Percentiles rank a stretch among this genome's conserved stretches.
phyloP scores from a whole-genome alignment of 1,140 invertebrate genomes.

The Hormaphis cornu region DNA sequence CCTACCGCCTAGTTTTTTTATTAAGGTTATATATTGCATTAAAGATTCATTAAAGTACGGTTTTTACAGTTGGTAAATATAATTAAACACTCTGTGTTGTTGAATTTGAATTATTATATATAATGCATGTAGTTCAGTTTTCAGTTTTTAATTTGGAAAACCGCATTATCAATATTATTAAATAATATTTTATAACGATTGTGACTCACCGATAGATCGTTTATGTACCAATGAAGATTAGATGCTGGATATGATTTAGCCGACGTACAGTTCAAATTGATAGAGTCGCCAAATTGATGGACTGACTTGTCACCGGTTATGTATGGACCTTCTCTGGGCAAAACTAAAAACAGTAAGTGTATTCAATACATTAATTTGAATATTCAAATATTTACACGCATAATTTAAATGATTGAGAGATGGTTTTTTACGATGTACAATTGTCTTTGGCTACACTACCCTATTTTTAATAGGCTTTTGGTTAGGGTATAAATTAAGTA shows the following conservation, averaged over 20 bases:
- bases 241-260: slow-evolving; percentile 68
- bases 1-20: too few relatives aligned
- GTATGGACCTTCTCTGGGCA: slow-evolving; percentile 63
- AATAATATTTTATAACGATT: background rate
- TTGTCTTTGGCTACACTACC: background rate
- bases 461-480: background rate
- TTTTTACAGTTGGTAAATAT: too few relatives aligned
- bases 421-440: background rate
- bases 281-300: slow-evolving; percentile 66
- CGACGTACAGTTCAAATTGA: slow-evolving; percentile 75
- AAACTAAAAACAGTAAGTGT: slow-evolving; percentile 56
- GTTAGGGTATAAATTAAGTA: too few relatives aligned
- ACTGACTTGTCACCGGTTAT: slow-evolving; percentile 69
- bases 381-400: background rate
- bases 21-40: too few relatives aligned
- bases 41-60: too few relatives aligned
- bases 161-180: background rate
- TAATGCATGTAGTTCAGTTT: too few relatives aligned
- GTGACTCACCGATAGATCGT: slow-evolving; percentile 61
- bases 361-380: too few relatives aligned
- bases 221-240: slow-evolving; percentile 69
- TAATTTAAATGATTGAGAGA: too few relatives aligned
- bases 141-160: too few relatives aligned
- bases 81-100: too few relatives aligned
- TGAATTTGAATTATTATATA: too few relatives aligned